Base-by-base conservation (phyloP, 2,113 vertebrate genomes). In the Stigmatopora argus region DNA sequence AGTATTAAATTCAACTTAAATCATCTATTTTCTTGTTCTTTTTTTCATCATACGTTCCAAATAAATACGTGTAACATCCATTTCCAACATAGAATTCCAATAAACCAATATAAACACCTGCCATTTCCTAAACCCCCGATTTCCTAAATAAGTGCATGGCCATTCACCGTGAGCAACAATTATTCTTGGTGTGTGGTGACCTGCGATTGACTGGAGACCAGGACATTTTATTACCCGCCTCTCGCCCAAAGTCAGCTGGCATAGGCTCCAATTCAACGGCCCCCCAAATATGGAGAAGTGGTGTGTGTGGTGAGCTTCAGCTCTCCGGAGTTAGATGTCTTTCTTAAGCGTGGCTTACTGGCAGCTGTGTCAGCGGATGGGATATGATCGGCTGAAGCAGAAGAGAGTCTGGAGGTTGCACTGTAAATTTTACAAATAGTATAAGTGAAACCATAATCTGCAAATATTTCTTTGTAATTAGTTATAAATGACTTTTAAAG, bases 371-470 rank as follows among this genome's bases (percentile, higher is more conserved):
- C 83, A 90, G 61, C 5, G 90, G 79, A 78, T 88, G 88, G 5
- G 89, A 78, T 0, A 89, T 31, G 6, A 91, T 75, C 0, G 89
- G 89, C 83, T 91, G 90, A 72, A 91, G 86, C 79, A 91, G 31
- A 38, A 92, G 76, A 2, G 86, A 70, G 45, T 85, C 81, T 18
- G 89, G 77, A 59, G 74, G 82, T 69, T 90, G 89, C 2, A 89
- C 90, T 91, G 26, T 3, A 14, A 58, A 62, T 19, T 21, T 45
- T 31, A 26, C 18, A 34, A 13, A 35, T 23, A 26, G 5, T 12
- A 38, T 19, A 1, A 10, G 51, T 58, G 12, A 35, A 26, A 46
- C 13, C 26, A 55, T 13, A 56, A 15, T 31, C 26, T 56, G 23
- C 23, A 56, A 56, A 5, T 31, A 15, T 55, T 55, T n/a, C 15